Percentiles rank a stretch among this genome's conserved stretches.
phyloP scores from a whole-genome alignment of 2,113 vertebrate species.

The Hypanus sabinus region DNA sequence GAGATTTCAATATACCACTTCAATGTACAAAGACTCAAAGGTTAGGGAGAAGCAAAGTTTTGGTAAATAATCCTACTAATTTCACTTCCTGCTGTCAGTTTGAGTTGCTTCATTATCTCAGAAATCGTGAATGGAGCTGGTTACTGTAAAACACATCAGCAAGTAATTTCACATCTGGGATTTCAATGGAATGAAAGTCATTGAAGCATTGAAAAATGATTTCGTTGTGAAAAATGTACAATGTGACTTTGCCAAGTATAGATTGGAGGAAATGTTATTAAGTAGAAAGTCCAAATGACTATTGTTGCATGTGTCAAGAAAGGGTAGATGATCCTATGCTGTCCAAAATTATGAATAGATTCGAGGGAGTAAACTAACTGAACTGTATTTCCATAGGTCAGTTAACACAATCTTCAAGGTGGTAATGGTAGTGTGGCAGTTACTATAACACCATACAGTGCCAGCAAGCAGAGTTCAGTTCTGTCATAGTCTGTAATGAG shows the following conservation, averaged over 20 bases:
- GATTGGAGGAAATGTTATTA: background rate
- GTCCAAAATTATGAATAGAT: background rate
- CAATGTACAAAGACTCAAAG: background rate
- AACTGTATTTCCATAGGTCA: background rate
- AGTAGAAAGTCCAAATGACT: background rate
- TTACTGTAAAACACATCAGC: background rate
- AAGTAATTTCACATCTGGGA: too few relatives aligned
- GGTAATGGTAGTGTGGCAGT: too few relatives aligned
- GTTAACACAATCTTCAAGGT: background rate
- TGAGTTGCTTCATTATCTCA: background rate
- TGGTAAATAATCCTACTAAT: background rate
- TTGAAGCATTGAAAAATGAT: background rate
- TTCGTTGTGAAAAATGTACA: background rate
- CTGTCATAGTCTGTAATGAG: too few relatives aligned
- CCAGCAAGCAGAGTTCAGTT: too few relatives aligned
- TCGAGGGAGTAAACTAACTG: background rate
- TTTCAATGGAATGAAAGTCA: background rate
- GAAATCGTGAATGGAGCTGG: background rate
- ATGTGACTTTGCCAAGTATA: background rate
- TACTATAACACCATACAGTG: too few relatives aligned
- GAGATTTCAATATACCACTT: background rate
- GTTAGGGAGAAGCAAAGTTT: background rate
- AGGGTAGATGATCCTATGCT: background rate
- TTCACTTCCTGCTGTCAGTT: too few relatives aligned
- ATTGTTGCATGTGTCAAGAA: background rate